Evolutionary conservation across 1,140 invertebrate genomes (phyloP), one percentile per base, ranked within the genome.

Genomic region (Plodia interpunctella): DNA sequence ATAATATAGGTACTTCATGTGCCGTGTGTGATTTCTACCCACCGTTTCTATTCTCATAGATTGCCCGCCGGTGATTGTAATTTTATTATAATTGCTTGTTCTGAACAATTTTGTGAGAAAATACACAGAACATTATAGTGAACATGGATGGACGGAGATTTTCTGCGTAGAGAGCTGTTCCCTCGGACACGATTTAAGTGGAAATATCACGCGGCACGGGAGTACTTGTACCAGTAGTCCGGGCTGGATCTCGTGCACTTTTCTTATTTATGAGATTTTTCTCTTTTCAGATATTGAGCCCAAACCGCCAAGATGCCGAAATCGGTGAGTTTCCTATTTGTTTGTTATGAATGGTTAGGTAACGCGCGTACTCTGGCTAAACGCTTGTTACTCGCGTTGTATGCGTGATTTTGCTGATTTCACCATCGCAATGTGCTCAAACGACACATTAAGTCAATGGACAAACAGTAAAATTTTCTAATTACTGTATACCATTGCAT

Each of bases 241-340:
- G 20, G n/a, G 17, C 19, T 57, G 62, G 71, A 74, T 72, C 63
- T 49, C 57, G 69, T 68, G 57, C 56, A 63, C 52, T 69, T 58
- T 70, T 62, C 56, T 70, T 57, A 70, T 56, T 63, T 65, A 56
- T 65, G 60, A 21, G n/a, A 32, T 76, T n/a, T 83, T 74, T 76
- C 50, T 75, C 53, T 56, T 87, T 85, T 52, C 84, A 89, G 87
- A 89, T 87, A 76, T 78, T 78, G 72, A 87, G 80, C 78, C 78
- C 68, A 75, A 83, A 66, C 73, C 78, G 79, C 76, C 81, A 87
- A 85, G 57, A 89, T 89, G 87, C 87, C 87, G 77, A 89, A 89
- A 89, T 89, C 86, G 72, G 86, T 89, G 72, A 87, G 86, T 88
- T 66, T 59, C 49, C 21, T 18, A 11, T 32, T 51, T 58, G 15